Percentiles rank a stretch among this genome's conserved stretches.
These are phyloP conservation scores for Tetragnatha versicolor DNA, from an alignment of 1,140 invertebrate genomes.

Conservation along the genomic window DNA sequence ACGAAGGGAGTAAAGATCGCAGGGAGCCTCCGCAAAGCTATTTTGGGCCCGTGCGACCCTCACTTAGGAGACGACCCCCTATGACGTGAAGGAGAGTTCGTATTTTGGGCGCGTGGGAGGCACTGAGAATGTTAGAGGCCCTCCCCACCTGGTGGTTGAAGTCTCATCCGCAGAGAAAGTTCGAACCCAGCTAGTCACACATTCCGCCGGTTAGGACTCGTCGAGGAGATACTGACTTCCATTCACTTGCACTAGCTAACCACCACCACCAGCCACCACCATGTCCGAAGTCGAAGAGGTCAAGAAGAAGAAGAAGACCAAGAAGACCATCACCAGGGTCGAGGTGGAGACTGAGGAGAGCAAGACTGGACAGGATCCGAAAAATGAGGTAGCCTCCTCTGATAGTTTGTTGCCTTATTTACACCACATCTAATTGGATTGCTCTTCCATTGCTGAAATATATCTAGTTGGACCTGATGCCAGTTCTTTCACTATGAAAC, in stretches of 20 bases:
- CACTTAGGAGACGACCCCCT: conserved; percentile 9
- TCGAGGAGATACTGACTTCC: conserved; percentile 12
- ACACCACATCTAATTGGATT: no score
- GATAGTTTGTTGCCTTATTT: no score
- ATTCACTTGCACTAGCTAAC: not conserved
- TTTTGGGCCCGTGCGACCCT: no score
- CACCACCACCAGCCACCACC: not conserved
- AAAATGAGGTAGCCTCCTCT: conserved; percentile 43
- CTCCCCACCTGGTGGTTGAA: conserved; percentile 41
- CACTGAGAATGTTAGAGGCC: conserved; percentile 42
- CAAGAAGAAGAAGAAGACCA: conserved; percentile 49
- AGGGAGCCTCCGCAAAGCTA: no score
- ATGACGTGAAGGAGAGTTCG: conserved; percentile 35
- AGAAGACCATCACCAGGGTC: conserved; percentile 34
- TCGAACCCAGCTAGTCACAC: conserved; percentile 35
- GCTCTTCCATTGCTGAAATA: no score
- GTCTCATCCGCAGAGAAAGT: conserved; percentile 22
- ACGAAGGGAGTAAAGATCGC: no score
- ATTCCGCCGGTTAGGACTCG: conserved; percentile 36
- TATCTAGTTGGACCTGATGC: no score
- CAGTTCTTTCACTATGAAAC: no score
- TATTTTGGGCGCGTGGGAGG: conserved; percentile 47
- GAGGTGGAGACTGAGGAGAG: conserved; percentile 45
- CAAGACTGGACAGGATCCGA: conserved; percentile 13
- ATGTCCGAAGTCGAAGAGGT: conserved; percentile 53